Evolutionary conservation across 2,797 vertebrate genomes (phyloP).

Genomic region (Uromys caudimaculatus): DNA sequence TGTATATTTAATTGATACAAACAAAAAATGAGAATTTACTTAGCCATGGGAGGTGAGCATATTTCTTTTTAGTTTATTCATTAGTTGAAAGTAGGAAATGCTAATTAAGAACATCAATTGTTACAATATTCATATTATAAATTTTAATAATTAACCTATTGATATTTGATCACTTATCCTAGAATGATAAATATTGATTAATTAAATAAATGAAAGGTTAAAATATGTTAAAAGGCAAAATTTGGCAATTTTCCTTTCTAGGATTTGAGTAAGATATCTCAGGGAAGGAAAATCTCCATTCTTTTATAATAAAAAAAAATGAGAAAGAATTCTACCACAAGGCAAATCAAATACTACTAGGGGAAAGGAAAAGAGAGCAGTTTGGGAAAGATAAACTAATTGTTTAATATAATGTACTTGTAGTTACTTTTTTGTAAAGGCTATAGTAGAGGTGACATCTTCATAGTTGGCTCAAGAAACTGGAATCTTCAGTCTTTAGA

Average conservation of each 20-base stretch:
- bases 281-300: background rate
- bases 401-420: no score
- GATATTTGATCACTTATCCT: background rate
- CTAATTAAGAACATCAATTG: background rate
- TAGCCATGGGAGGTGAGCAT: background rate
- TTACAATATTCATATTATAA: background rate
- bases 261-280: background rate
- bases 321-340: no score
- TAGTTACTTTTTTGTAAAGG: background rate
- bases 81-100: background rate
- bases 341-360: background rate
- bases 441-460: background rate
- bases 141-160: conserved; percentile 42
- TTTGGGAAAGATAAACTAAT: background rate
- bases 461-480: background rate
- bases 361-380: background rate
- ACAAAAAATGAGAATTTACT: conserved; percentile 1
- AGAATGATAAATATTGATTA: background rate
- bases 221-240: background rate
- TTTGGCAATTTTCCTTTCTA: background rate
- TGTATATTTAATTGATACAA: conserved; percentile 44
- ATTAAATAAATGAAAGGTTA: background rate
- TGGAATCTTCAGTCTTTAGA: background rate
- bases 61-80: background rate
- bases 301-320: background rate